Evolutionary conservation across 2,113 vertebrate species (phyloP), one percentile per base, ranked within the genome.

Genomic region (Seriola rivoliana): DNA sequence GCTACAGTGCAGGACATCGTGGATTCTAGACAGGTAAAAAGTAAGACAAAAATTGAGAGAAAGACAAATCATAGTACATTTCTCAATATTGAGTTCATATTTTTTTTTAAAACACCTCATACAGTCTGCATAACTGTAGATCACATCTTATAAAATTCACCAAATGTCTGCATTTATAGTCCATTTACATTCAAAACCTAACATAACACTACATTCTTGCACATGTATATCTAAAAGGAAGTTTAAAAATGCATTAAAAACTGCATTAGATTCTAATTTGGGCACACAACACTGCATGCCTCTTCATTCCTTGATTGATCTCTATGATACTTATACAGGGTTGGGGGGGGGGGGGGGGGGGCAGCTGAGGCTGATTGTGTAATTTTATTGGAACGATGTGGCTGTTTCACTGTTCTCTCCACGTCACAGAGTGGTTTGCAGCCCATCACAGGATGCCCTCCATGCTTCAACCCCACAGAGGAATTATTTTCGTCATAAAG

Each of bases 1-100:
- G 71, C 78, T 83, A 79, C 70, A 77, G 71, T n/a, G 71, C 44
- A 80, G 60, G 70, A 85, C 93, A 92, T 93, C 75, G 17, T 89
- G 86, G 78, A 80, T 75, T 88, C 93, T 93, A 84, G 21, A 88
- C 34, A 34, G 14, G 10, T 46, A 59, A 78, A 69, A 69, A n/a
- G 12, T 38, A 54, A 66, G 36, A 87, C 46, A 85, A 2, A 78
- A 6, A 65, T 64, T 58, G 0, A 75, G 12, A 55, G 25, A 72
- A 29, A 68, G 44, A 63, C 17, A 59, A 57, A 50, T 71, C n/a
- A 54, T 52, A 36, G 57, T 40, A 38, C 21, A 9, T 60, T 60
- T 60, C 29, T 16, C 57, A 59, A 59, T 58, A 29, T 23, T 29
- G 12, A 29, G 23, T 23, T 55, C 21, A 55, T 17, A 29, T 29